A percentile compares a stretch with the other conserved stretches of the same genome.
These are phyloP conservation scores for Cheilosia impressa DNA, from an alignment of 2,888 invertebrate species.

Conservation along the genomic window DNA sequence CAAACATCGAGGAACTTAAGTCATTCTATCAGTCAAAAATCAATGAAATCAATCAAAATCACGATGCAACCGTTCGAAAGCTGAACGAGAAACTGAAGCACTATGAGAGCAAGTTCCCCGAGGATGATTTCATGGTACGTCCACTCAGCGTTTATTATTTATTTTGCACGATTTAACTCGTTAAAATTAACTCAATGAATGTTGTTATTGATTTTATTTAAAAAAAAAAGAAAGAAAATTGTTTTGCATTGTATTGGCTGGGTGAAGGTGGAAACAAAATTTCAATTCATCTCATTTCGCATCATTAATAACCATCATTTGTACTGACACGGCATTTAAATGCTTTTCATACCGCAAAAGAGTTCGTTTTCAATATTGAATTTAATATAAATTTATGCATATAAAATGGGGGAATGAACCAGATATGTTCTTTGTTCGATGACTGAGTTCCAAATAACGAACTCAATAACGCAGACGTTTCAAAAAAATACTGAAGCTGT, in stretches of 20 bases:
- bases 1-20: conserved; percentile 81
- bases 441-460: no score
- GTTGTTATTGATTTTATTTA: conserved; percentile 6
- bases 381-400: neutral
- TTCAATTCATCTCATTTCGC: conserved; percentile 19
- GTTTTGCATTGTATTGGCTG: conserved; percentile 69
- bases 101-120: conserved; percentile 81
- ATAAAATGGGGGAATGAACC: neutral
- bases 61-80: conserved; percentile 80
- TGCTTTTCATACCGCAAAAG: conserved; percentile 6
- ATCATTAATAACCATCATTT: conserved; percentile 28
- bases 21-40: conserved; percentile 82
- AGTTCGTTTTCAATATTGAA: neutral
- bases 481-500: no score
- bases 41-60: conserved; percentile 80
- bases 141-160: conserved; percentile 9
- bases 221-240: neutral
- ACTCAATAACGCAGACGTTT: no score
- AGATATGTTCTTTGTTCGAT: no score
- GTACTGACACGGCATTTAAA: neutral
- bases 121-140: conserved; percentile 83
- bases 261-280: conserved; percentile 65
- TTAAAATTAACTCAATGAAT: conserved; percentile 67
- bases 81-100: conserved; percentile 81
- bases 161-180: conserved; percentile 62